Percentiles rank a stretch among this genome's conserved stretches.
These are phyloP conservation scores for Erannis defoliaria DNA, from an alignment of 2,888 invertebrate genomes.

Conservation along the genomic window DNA sequence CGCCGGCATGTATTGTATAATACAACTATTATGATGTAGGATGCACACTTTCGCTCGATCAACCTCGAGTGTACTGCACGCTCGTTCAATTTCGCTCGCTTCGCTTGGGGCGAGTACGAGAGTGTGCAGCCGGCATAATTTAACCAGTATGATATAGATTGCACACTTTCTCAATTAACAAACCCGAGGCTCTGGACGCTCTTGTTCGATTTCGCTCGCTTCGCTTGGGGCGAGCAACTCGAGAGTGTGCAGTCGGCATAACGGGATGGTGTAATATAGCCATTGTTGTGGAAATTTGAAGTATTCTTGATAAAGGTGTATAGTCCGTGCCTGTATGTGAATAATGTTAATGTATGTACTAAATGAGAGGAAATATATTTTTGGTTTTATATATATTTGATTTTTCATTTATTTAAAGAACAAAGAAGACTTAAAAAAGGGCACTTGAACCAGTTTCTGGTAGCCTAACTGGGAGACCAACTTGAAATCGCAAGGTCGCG, in stretches of 20 bases:
- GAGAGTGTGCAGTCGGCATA: slow-evolving; percentile 2
- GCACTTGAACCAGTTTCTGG: too few species aligned
- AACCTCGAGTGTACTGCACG: neutral
- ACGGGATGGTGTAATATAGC: slow-evolving; percentile 11
- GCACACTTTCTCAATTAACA: neutral
- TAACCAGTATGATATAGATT: neutral
- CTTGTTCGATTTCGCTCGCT: slow-evolving; percentile 3
- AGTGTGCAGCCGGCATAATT: too few species aligned
- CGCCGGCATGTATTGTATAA: too few species aligned
- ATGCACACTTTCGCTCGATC: neutral
- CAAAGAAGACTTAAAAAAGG: neutral
- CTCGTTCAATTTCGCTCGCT: neutral
- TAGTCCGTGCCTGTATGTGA: slow-evolving; percentile 56
- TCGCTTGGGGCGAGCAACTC: neutral
- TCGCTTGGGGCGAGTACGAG: too few species aligned
- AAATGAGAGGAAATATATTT: slow-evolving; percentile 79
- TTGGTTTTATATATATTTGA: slow-evolving; percentile 70
- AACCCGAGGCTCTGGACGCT: too few species aligned
- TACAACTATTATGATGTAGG: neutral
- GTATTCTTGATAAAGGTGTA: slow-evolving; percentile 37
- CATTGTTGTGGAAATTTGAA: slow-evolving; percentile 13
- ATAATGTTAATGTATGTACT: slow-evolving; percentile 66
- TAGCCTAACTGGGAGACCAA: too few species aligned
- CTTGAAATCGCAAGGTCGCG: too few species aligned
- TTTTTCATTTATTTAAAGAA: slow-evolving; percentile 34